Conservation (phyloP, 1,140 invertebrate genomes). For the Drosophila erecta region DNA sequence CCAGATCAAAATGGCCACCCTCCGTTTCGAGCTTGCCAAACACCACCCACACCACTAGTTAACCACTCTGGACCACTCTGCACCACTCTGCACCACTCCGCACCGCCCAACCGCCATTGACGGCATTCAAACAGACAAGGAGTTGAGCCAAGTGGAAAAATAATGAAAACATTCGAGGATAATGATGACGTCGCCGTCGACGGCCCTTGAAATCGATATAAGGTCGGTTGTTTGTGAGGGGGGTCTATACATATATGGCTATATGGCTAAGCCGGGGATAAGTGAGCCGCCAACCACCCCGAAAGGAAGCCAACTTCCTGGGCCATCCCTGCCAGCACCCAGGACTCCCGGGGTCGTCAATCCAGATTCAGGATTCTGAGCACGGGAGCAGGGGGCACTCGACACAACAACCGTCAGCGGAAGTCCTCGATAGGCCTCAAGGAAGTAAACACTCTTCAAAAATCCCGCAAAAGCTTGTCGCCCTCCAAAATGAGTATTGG, state of each 20-base stretch:
- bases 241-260: slow-evolving; percentile 2
- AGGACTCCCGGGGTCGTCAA: background rate
- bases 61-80: slow-evolving; percentile 4
- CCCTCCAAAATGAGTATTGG: slow-evolving; percentile 2
- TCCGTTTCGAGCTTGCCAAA: slow-evolving; percentile 14
- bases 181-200: slow-evolving; percentile 61
- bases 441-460: slow-evolving; percentile 75
- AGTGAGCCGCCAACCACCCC: slow-evolving; percentile 45
- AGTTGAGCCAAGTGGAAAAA: slow-evolving; percentile 84
- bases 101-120: slow-evolving; percentile 62
- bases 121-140: slow-evolving; percentile 83
- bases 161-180: slow-evolving; percentile 84
- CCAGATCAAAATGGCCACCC: slow-evolving; percentile 71
- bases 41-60: background rate
- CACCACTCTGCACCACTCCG: slow-evolving; percentile 10
- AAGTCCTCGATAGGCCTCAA: slow-evolving; percentile 75
- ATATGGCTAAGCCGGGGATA: slow-evolving; percentile 65
- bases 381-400: slow-evolving; percentile 7
- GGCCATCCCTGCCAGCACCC: slow-evolving; percentile 28
- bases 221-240: slow-evolving; percentile 6
- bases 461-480: slow-evolving; percentile 42
- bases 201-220: slow-evolving; percentile 69
- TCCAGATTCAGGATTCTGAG: background rate
- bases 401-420: slow-evolving; percentile 52
- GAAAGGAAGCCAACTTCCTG: slow-evolving; percentile 15